Evolutionary conservation across 1,140 invertebrate genomes (phyloP).

Genomic region (Conus ventricosus): DNA sequence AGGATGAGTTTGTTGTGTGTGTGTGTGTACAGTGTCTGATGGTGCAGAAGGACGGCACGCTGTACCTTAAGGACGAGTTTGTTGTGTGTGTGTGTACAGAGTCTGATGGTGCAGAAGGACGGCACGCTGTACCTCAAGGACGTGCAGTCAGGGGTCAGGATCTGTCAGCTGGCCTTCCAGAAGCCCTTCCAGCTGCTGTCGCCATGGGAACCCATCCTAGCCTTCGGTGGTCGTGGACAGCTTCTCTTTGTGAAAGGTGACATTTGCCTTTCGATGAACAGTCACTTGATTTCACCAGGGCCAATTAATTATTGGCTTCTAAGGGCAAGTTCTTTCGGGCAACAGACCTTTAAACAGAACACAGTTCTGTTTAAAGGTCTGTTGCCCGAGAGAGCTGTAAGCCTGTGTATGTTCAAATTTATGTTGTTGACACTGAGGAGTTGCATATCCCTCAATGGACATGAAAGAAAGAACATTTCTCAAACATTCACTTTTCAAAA

Average conservation of each 20-base stretch:
- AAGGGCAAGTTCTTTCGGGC: too few relatives aligned
- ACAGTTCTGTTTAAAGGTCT: too few relatives aligned
- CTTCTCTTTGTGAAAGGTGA: constrained; percentile 69
- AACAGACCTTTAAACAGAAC: too few relatives aligned
- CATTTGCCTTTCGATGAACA: neutral
- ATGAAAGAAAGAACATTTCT: too few relatives aligned
- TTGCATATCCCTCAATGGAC: too few relatives aligned
- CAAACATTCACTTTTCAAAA: too few relatives aligned
- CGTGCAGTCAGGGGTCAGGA: constrained; percentile 52
- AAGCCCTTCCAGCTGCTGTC: constrained; percentile 55
- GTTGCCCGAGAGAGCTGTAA: too few relatives aligned
- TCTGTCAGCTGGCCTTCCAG: constrained; percentile 65
- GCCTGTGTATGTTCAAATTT: too few relatives aligned
- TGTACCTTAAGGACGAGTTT: constrained; percentile 61
- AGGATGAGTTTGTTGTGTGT: too few relatives aligned
- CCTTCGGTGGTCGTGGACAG: constrained; percentile 63
- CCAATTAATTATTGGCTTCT: neutral
- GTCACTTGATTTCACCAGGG: neutral
- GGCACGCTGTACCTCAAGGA: constrained; percentile 65
- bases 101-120: constrained; percentile 58
- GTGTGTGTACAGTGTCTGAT: too few relatives aligned
- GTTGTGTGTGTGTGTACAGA: constrained; percentile 42
- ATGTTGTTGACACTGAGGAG: too few relatives aligned
- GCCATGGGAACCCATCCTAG: constrained; percentile 68
- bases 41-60: constrained; percentile 43